These are phyloP conservation scores for Cyprinus carpio DNA, from an alignment of 2,113 vertebrate species.

Conservation along the genomic window DNA sequence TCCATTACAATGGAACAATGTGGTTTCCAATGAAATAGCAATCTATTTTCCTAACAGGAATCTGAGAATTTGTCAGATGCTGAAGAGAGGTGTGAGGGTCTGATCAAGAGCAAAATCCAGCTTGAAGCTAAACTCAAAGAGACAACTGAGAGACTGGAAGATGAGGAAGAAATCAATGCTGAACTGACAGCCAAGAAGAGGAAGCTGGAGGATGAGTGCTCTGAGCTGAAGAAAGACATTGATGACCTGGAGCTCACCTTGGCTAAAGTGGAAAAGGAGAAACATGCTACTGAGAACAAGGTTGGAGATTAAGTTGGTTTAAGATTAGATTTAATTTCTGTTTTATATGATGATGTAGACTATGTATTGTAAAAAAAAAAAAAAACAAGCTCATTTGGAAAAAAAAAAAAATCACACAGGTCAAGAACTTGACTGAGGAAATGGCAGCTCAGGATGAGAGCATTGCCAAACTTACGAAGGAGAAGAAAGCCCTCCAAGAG, in stretches of 20 bases:
- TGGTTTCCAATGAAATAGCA: too few species aligned
- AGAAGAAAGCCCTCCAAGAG: conserved; percentile 65
- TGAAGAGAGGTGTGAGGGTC: conserved; percentile 62
- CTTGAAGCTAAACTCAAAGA: conserved; percentile 62
- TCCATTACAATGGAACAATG: background rate
- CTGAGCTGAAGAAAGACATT: conserved; percentile 81
- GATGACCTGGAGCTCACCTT: conserved; percentile 79
- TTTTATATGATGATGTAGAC: background rate
- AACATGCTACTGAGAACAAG: conserved; percentile 68
- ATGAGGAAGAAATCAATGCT: conserved; percentile 77
- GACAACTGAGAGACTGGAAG: conserved; percentile 73
- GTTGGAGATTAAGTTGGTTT: conserved; percentile 17
- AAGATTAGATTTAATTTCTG: background rate
- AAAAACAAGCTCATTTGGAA: background rate
- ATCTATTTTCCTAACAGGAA: conserved; percentile 55
- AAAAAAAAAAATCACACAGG: conserved; percentile 32
- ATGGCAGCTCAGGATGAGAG: conserved; percentile 47
- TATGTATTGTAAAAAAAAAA: too few species aligned
- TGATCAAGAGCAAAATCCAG: conserved; percentile 62
- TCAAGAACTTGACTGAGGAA: conserved; percentile 53
- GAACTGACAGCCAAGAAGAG: conserved; percentile 78
- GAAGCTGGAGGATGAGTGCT: conserved; percentile 82
- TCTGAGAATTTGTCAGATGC: conserved; percentile 62
- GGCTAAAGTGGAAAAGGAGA: conserved; percentile 80
- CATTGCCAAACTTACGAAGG: conserved; percentile 55